Evolutionary conservation across 2,888 invertebrate genomes (phyloP), one percentile per base, ranked within the genome.

Genomic region (Anagyrus pseudococci): DNA sequence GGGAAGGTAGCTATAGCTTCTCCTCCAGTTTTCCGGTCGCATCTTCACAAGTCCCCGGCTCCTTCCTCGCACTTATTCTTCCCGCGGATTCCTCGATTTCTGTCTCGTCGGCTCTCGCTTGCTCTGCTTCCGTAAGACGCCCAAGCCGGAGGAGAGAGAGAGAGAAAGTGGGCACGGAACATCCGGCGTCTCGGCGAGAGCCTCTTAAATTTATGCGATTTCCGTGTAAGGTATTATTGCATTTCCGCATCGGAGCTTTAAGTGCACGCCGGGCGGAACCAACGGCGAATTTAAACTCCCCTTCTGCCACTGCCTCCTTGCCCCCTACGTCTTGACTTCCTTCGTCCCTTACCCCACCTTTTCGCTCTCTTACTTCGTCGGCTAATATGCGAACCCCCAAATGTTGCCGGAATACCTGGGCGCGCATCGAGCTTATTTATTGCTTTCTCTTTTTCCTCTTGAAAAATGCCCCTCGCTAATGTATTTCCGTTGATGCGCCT

Each of bases 161-260:
- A n/a, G n/a, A n/a, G 41, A 46, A 26, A 37, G 64, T 33, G 57
- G 57, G 41, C 37, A 46, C 53, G 58, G 58, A 58, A 62, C 65
- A 66, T 59, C 66, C 59, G 59, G 56, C 56, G 53, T 50, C 55
- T 52, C 56, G 62, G 57, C 43, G 37, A 48, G 59, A 66, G 66
- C 62, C 59, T 57, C 62, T 62, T 48, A 62, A 66, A 62, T 66
- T 66, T 66, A 66, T 66, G 66, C 66, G 66, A 66, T 66, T 66
- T 62, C 57, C 59, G 62, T 66, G 66, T 62, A 66, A 66, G 66
- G 62, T 59, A 57, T 66, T 66, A 66, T 64, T 64, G 64, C 64
- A 60, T 66, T 66, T 66, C 62, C 62, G 49, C 66, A 62, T 66
- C 59, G 58, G 56, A 56, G 59, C 53, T 47, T 50, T 59, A 56